Conservation (phyloP, 2,113 vertebrate species). For the Gorilla gorilla region DNA sequence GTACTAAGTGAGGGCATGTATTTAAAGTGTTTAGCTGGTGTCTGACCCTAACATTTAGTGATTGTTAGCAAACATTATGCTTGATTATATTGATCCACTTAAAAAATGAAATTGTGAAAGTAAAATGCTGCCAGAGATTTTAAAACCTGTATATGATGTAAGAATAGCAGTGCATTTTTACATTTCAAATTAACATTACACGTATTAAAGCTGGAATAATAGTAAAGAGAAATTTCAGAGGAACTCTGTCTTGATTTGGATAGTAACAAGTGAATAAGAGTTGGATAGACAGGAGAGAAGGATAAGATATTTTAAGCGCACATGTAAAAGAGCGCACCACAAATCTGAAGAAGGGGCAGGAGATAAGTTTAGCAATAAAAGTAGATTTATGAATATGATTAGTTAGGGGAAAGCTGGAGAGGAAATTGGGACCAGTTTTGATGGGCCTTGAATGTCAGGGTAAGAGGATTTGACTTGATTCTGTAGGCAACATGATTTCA, state of each 20-base stretch:
- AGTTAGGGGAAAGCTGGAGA: not conserved
- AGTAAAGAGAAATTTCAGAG: not conserved
- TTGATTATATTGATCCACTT: not conserved
- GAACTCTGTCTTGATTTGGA: not conserved
- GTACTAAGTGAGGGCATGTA: not conserved
- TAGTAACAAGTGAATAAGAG: not conserved
- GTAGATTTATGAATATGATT: not conserved
- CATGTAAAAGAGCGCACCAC: not conserved
- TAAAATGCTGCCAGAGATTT: not conserved
- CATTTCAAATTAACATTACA: not conserved
- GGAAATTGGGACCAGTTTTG: not conserved
- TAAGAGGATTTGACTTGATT: not conserved
- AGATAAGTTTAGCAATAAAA: not conserved
- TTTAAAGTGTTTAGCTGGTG: not conserved
- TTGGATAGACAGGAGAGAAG: not conserved
- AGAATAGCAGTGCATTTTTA: not conserved
- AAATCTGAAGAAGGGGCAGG: not conserved
- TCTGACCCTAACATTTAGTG: not conserved
- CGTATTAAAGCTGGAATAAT: not conserved
- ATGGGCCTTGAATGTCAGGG: not conserved
- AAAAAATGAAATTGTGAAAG: not conserved
- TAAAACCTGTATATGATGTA: not conserved
- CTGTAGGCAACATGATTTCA: not conserved
- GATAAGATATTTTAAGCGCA: not conserved
- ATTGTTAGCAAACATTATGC: not conserved